A percentile compares a stretch with the other conserved stretches of the same genome.
Evolutionary conservation across 2,113 vertebrate species (phyloP).

Genomic region (Xenopus laevis): DNA sequence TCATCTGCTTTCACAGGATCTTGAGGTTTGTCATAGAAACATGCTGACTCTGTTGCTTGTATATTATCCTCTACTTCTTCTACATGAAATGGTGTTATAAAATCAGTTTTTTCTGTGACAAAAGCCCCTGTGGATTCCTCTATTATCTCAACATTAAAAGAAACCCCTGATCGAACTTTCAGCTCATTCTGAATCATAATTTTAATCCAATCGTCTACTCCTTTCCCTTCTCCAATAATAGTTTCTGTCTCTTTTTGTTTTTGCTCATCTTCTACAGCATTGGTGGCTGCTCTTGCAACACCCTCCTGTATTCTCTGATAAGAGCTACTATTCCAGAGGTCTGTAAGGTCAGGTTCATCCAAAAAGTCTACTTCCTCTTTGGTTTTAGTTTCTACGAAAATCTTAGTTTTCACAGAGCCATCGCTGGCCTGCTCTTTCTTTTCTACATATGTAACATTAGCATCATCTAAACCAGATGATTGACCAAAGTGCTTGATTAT

Average conservation of each 20-base stretch:
- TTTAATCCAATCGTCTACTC: conserved; percentile 74
- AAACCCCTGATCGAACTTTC: conserved; percentile 63
- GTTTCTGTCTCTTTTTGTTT: conserved; percentile 62
- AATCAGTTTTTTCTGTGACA: conserved; percentile 57
- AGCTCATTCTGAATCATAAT: conserved; percentile 71
- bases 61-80: conserved; percentile 78
- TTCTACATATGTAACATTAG: conserved; percentile 74
- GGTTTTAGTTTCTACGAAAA: conserved; percentile 78
- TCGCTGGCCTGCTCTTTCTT: conserved; percentile 70
- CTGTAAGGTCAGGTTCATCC: conserved; percentile 59
- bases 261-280: conserved; percentile 57
- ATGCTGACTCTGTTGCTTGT: conserved; percentile 29
- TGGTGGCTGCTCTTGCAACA: conserved; percentile 57
- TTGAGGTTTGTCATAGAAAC: conserved; percentile 42
- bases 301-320: conserved; percentile 68
- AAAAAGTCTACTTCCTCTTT: conserved; percentile 75
- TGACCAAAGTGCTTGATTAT: conserved; percentile 81
- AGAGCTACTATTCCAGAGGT: conserved; percentile 66
- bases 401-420: conserved; percentile 74
- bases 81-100: conserved; percentile 76
- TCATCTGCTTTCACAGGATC: conserved; percentile 35
- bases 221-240: conserved; percentile 66
- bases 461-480: conserved; percentile 71
- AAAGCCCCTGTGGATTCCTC: conserved; percentile 74
- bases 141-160: conserved; percentile 85